Percentiles rank a stretch among this genome's conserved stretches.
These are phyloP conservation scores for Oncorhynchus gorbuscha DNA, from an alignment of 2,113 vertebrate species.

Conservation along the genomic window DNA sequence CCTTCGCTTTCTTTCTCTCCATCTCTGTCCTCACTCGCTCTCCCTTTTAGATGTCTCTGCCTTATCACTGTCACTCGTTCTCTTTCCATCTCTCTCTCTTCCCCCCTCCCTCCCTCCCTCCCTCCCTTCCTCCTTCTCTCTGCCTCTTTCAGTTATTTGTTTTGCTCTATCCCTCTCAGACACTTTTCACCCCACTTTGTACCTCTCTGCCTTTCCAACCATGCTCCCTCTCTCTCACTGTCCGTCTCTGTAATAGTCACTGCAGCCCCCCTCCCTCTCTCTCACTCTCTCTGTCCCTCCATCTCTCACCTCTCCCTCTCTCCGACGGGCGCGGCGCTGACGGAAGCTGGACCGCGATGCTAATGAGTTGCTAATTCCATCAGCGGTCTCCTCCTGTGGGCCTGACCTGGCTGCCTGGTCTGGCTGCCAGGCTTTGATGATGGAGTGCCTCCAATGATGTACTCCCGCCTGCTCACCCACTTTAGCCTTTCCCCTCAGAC, in stretches of 20 bases:
- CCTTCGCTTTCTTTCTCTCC: background rate
- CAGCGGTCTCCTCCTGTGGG: constrained; percentile 39
- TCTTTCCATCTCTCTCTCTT: background rate
- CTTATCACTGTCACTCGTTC: constrained; percentile 45
- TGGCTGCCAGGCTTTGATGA: constrained; percentile 51
- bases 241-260: constrained; percentile 11
- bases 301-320: constrained; percentile 25
- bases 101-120: background rate
- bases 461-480: constrained; percentile 42
- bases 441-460: constrained; percentile 51
- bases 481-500: constrained; percentile 51
- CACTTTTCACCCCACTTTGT: no score
- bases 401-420: constrained; percentile 32
- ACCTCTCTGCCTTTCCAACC: no score
- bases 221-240: no score
- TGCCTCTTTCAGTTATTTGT: background rate
- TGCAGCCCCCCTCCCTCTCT: background rate
- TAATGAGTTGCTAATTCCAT: constrained; percentile 71
- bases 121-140: background rate
- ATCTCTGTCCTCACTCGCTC: background rate
- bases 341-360: constrained; percentile 53
- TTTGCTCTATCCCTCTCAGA: no score
- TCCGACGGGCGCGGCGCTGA: constrained; percentile 42
- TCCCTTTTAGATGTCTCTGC: constrained; percentile 20
- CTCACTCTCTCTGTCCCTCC: constrained; percentile 2